Base-by-base conservation (phyloP, 2,113 vertebrate species). In the Forbesichthys papilliferus region DNA sequence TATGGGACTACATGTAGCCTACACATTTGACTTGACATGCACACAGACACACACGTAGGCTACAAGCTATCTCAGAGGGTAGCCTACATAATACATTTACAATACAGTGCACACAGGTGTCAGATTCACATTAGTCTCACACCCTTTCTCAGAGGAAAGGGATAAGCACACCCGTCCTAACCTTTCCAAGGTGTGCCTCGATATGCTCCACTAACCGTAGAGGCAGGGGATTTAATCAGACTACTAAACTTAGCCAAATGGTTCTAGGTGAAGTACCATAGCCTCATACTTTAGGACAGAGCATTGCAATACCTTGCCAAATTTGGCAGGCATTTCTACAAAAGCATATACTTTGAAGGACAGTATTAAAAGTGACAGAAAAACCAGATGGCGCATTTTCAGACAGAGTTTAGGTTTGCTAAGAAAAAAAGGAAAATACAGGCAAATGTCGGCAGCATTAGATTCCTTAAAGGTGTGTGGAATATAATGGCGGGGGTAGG, bases 81-180 rank as follows among this genome's bases (percentile, higher is more conserved):
- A 42, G 36, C 5, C 36, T 42, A 42, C 36, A 27, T 27, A 20
- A 20, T 20, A 20, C 20, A 20, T 20, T 20, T 42, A 42, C 7
- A 5, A 42, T 42, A 42, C 7, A 42, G 7, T 42, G 1, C 36
- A 42, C 36, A 42, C 36, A 42, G 36, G 36, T 5, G 36, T 42
- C 36, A 42, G 36, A 42, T 42, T 14, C 3, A 57, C 16, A 58
- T 18, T 4, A 9, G 10, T 46, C 20, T 48, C 33, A 16, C 10
- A 54, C 9, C n/a, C 56, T 9, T 27, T 56, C 36, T 27, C 46
- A 18, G 46, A 65, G 3, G n/a, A 63, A 51, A 58, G 14, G 60
- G 55, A 48, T 14, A 62, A 62, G 55, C 48, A 53, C 73, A 55
- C 27, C 56, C 27, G 56, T 69, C 11, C 66, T 49, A 62, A 62